phyloP scores from a whole-genome alignment of 2,113 vertebrate genomes.

The Misgurnus anguillicaudatus region DNA sequence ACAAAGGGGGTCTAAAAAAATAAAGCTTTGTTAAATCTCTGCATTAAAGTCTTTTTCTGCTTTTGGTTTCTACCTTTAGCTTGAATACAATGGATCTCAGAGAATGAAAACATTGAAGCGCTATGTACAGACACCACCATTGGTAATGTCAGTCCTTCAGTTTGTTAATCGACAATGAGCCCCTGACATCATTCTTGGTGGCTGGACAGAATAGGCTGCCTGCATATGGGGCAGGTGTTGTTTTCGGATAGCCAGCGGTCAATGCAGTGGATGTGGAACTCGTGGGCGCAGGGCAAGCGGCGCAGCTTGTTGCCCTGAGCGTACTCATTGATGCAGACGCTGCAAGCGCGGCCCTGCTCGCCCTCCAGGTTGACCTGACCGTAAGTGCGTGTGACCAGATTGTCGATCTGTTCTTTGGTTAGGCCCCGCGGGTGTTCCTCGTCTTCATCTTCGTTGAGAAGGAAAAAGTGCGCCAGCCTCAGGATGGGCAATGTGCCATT shows the following conservation, averaged over 20 bases:
- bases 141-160: conserved; percentile 12
- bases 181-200: conserved; percentile 72
- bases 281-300: conserved; percentile 88
- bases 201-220: conserved; percentile 82
- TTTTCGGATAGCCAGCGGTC: conserved; percentile 97
- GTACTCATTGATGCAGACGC: conserved; percentile 96
- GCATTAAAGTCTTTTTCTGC: conserved; percentile 66
- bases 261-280: conserved; percentile 96
- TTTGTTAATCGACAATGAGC: conserved; percentile 44
- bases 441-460: conserved; percentile 87
- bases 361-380: conserved; percentile 82
- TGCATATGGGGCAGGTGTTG: conserved; percentile 93
- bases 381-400: conserved; percentile 90
- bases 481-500: conserved; percentile 88
- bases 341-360: conserved; percentile 85
- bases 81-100: conserved; percentile 63
- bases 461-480: conserved; percentile 89
- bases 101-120: conserved; percentile 69
- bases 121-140: conserved; percentile 73
- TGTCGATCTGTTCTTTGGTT: conserved; percentile 98
- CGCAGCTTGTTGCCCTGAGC: conserved; percentile 92
- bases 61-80: conserved; percentile 72
- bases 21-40: conserved; percentile 80
- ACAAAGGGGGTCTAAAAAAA: conserved; percentile 76
- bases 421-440: conserved; percentile 84